Evolutionary conservation across 2,113 vertebrate species (phyloP).

Genomic region (Protomyctophum bolini): DNA sequence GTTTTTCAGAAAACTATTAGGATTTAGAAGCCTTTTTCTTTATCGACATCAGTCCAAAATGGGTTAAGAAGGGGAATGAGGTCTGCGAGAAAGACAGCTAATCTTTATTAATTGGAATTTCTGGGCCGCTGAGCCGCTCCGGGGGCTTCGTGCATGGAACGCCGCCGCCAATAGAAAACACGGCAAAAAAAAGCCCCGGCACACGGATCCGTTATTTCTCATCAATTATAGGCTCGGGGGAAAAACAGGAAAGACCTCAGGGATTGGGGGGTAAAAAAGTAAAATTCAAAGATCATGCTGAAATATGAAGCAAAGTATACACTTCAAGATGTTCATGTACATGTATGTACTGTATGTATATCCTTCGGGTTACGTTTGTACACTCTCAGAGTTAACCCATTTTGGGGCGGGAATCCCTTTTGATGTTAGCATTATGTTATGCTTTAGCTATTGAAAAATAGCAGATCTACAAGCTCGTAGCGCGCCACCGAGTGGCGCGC

Average conservation of each 20-base stretch:
- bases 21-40: too few relatives aligned
- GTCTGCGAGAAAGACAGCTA: conserved; percentile 71
- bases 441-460: too few relatives aligned
- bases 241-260: conserved; percentile 18
- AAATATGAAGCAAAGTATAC: not conserved
- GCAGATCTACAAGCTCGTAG: too few relatives aligned
- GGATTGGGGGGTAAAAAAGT: not conserved
- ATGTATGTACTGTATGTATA: too few relatives aligned
- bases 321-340: conserved; percentile 2
- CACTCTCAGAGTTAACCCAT: too few relatives aligned
- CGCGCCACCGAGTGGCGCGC: too few relatives aligned
- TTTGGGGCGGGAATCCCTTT: too few relatives aligned
- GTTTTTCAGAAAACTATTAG: too few relatives aligned
- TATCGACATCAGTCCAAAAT: too few relatives aligned
- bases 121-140: conserved; percentile 70
- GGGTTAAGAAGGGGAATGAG: conserved; percentile 74
- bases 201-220: conserved; percentile 58
- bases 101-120: conserved; percentile 83
- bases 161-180: conserved; percentile 45
- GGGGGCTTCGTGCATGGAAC: conserved; percentile 67
- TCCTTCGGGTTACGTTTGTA: too few relatives aligned
- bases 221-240: conserved; percentile 69
- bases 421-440: too few relatives aligned
- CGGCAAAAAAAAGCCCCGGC: conserved; percentile 20
- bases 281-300: conserved; percentile 32